Evolutionary conservation across 1,140 invertebrate genomes (phyloP).

Genomic region (Aphaenogaster floridana): DNA sequence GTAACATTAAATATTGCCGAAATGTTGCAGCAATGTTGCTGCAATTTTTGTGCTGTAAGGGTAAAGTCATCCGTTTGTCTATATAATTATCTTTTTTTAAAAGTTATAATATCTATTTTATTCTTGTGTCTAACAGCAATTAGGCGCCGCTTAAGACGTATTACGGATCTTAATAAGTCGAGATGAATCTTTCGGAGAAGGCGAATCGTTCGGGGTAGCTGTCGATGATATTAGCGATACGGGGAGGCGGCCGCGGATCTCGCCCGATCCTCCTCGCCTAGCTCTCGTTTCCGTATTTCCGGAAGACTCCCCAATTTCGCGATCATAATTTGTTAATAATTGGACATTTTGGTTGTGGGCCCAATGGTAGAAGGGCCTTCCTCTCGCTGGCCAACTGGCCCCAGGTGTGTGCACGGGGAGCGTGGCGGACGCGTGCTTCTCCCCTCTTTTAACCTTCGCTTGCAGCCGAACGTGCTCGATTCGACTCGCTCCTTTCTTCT

Average conservation of each 20-base stretch:
- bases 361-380: constrained; percentile 65
- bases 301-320: constrained; percentile 77
- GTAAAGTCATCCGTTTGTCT: neutral
- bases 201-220: neutral
- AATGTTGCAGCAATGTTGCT: too few species aligned
- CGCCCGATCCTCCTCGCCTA: neutral
- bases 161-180: neutral
- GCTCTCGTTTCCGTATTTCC: constrained; percentile 70
- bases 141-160: neutral
- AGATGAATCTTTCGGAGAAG: neutral
- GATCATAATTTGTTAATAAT: constrained; percentile 83
- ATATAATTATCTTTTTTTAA: neutral
- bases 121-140: constrained; percentile 8
- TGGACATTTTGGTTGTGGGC: constrained; percentile 80
- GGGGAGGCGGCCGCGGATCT: neutral
- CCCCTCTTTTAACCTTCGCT: constrained; percentile 81
- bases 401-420: constrained; percentile 78
- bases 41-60: too few species aligned
- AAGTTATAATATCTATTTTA: constrained; percentile 13
- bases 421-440: constrained; percentile 86
- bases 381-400: constrained; percentile 77
- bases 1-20: too few species aligned
- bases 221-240: constrained; percentile 28
- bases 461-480: constrained; percentile 70
- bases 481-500: constrained; percentile 70